Evolutionary conservation across 2,797 vertebrate species (phyloP), one percentile per base, ranked within the genome.

Genomic region (Threskiornis aethiopicus): DNA sequence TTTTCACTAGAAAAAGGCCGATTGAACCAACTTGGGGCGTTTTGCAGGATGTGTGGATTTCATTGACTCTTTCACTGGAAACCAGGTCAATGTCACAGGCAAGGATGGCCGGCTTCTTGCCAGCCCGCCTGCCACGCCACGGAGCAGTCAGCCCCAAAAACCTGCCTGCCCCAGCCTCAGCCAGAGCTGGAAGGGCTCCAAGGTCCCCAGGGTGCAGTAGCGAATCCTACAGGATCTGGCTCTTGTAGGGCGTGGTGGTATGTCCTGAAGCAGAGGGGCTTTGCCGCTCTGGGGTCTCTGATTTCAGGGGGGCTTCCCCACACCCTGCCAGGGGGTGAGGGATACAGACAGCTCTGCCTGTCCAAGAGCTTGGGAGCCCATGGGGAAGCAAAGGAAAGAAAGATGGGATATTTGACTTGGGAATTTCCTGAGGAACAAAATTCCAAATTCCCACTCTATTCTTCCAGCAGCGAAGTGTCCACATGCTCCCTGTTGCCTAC

Each of bases 41-140:
- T 94, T 64, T 84, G 70, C 91, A 91, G 90, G 91, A 94, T 96
- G 66, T 90, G 93, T 88, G 87, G 51, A 86, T 90, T 93, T 94
- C 85, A 90, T 37, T 88, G 91, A 93, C 67, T 95, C 94, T 91
- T 93, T 95, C 92, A 91, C 61, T 96, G 76, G 84, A 96, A 96
- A 94, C 75, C 91, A 97, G 93, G 93, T 96, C 96, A 95, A 93
- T 93, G 86, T 92, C 88, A 92, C 88, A 84, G 86, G 73, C 80
- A 70, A 91, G 47, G 42, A 83, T 85, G 61, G 37, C 49, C 7
- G 28, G 93, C 72, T 78, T 69, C 86, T 52, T 46, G 55, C 66
- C 73, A 93, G 70, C 49, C 73, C 0, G 10, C 79, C 90, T 69
- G 54, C 83, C 62, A 31, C 6, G 44, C 79, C 8, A 5, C 24